These are phyloP conservation scores for Euleptes europaea DNA, from an alignment of 2,113 vertebrate species.

Conservation along the genomic window DNA sequence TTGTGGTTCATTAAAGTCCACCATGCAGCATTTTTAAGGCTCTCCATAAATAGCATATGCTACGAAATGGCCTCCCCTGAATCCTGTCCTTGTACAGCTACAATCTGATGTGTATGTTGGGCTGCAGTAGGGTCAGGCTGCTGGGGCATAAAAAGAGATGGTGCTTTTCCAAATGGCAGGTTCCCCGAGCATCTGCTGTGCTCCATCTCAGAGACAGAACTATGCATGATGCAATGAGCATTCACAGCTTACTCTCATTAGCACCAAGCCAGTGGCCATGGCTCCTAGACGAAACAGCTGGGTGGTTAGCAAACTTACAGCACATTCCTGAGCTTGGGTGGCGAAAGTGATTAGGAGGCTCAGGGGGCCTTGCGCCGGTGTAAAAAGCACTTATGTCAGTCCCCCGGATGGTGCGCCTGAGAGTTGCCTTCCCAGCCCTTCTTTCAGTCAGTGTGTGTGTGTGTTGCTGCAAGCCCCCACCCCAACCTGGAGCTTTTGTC, in stretches of 20 bases:
- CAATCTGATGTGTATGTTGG: not conserved
- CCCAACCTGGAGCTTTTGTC: too few species aligned
- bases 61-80: not conserved
- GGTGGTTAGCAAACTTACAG: not conserved
- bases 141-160: not conserved
- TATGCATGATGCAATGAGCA: constrained; percentile 18
- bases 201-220: constrained; percentile 12
- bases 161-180: not conserved
- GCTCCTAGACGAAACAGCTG: not conserved
- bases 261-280: not conserved
- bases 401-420: too few species aligned
- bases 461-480: too few species aligned
- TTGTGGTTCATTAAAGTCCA: constrained; percentile 21
- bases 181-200: not conserved
- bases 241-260: constrained; percentile 10
- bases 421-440: too few species aligned
- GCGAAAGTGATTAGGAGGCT: too few species aligned
- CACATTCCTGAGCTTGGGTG: too few species aligned
- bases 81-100: constrained; percentile 7
- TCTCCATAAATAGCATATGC: constrained; percentile 24
- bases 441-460: too few species aligned
- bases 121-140: not conserved
- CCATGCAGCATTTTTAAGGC: constrained; percentile 37
- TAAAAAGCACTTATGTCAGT: too few species aligned
- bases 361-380: too few species aligned